These are phyloP conservation scores for Chloebia gouldiae DNA, from an alignment of 2,113 vertebrate genomes.

Conservation along the genomic window DNA sequence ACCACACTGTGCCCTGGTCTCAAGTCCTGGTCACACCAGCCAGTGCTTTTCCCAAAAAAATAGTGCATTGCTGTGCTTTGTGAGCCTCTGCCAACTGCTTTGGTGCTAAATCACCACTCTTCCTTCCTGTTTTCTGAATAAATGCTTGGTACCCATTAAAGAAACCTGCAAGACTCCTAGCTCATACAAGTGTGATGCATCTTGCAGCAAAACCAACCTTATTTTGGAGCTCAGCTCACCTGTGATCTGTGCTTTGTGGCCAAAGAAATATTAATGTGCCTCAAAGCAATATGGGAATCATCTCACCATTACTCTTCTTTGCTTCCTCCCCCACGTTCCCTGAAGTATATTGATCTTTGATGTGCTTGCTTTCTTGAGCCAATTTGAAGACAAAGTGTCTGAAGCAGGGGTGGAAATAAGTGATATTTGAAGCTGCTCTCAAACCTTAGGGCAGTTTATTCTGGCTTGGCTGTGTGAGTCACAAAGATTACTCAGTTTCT, in stretches of 20 bases:
- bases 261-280: neutral
- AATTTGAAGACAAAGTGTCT: neutral
- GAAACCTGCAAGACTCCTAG: neutral
- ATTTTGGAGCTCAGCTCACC: neutral
- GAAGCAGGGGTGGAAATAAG: neutral
- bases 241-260: conserved; percentile 29
- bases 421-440: neutral
- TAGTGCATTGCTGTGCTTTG: neutral
- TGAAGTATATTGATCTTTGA: conserved; percentile 14
- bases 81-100: neutral
- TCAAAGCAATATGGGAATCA: neutral
- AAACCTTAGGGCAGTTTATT: neutral
- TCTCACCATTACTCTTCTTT: neutral
- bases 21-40: neutral
- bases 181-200: neutral
- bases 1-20: neutral
- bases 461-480: neutral
- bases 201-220: neutral
- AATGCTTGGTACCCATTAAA: neutral
- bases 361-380: neutral
- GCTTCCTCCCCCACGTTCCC: neutral
- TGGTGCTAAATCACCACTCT: neutral
- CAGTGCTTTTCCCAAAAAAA: neutral
- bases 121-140: neutral
- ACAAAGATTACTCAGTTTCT: neutral